Evolutionary conservation across 2,113 vertebrate genomes (phyloP).

Genomic region (Otolemur garnettii): DNA sequence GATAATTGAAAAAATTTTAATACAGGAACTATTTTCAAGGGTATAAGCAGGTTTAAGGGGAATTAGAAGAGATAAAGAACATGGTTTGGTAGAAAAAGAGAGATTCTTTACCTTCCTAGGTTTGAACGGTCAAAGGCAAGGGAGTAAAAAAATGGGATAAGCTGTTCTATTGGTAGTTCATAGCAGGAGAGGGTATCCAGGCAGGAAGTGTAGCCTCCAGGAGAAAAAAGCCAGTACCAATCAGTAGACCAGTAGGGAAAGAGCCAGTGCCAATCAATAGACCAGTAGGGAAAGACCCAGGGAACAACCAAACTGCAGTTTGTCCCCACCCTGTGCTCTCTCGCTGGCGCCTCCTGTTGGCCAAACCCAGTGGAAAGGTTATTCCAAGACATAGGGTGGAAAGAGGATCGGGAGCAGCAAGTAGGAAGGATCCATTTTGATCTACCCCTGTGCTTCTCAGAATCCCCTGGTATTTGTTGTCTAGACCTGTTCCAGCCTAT

Average conservation of each 20-base stretch:
- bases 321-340: neutral
- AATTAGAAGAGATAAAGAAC: neutral
- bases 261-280: neutral
- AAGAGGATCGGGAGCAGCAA: neutral
- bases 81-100: neutral
- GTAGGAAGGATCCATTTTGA: neutral
- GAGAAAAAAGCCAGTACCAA: neutral
- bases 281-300: neutral
- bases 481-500: neutral
- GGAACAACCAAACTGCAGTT: neutral
- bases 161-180: too few species aligned
- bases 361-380: neutral
- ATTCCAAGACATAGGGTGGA: neutral
- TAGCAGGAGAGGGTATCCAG: neutral
- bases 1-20: conserved; percentile 70
- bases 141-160: neutral
- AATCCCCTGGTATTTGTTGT: neutral
- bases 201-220: neutral
- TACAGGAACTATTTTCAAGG: conserved; percentile 60
- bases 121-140: neutral
- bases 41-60: neutral
- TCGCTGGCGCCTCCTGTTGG: neutral
- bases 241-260: neutral
- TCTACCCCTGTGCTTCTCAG: neutral
- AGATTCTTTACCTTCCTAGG: neutral